phyloP scores from a whole-genome alignment of 2,888 invertebrate genomes.

The Poecilobothrus nobilitatus region DNA sequence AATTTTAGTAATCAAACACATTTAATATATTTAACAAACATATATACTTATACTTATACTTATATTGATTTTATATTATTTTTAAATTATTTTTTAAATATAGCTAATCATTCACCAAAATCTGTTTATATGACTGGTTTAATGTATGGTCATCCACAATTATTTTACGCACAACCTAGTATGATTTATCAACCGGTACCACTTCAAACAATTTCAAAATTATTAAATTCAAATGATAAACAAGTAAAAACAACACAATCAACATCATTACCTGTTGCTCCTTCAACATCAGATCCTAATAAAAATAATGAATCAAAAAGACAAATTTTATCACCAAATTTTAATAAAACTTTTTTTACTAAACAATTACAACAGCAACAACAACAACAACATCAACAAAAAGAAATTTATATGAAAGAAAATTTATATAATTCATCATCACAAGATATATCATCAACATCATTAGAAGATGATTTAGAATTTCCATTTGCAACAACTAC shows the following conservation, averaged over 20 bases:
- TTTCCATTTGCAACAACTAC: background rate
- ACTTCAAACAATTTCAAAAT: conserved; percentile 40
- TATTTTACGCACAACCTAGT: conserved; percentile 49
- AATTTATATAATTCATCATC: background rate
- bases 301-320: conserved; percentile 15
- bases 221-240: conserved; percentile 1
- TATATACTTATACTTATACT: too few species aligned
- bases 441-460: background rate
- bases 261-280: background rate
- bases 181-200: conserved; percentile 55
- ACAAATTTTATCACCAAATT: conserved; percentile 20
- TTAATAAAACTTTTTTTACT: background rate
- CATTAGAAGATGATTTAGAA: background rate
- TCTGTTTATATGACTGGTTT: conserved; percentile 51
- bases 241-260: background rate
- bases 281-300: conserved; percentile 26
- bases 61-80: too few species aligned
- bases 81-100: conserved; percentile 17
- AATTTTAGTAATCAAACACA: too few species aligned
- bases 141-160: conserved; percentile 51
- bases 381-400: background rate
- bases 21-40: too few species aligned
- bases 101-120: conserved; percentile 9
- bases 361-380: conserved; percentile 1
- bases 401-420: background rate